Base-by-base conservation (phyloP, 2,797 vertebrate genomes). In the Xiphorhynchus erythropygius region DNA sequence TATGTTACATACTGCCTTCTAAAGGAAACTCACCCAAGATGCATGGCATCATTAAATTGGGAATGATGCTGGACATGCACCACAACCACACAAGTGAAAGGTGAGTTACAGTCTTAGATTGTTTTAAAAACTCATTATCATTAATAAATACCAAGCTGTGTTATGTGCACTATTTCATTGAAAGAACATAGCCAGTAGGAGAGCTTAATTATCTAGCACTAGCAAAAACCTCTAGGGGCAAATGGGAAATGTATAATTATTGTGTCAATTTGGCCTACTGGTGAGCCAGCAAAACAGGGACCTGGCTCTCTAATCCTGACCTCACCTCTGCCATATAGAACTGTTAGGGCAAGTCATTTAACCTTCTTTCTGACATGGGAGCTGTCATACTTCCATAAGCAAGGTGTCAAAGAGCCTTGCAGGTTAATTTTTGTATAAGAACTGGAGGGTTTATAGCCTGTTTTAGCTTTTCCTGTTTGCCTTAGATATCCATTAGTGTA, bases 111-210 rank as follows among this genome's bases (percentile, higher is more conserved):
- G 64, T 81, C 55, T 94, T 53, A 84, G 76, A 93, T 93, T 91
- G 89, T 91, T 95, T 89, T 83, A 75, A 92, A 87, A 94, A 64
- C 71, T 93, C 89, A 85, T 90, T 94, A 93, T 57, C 6, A 5
- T 89, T 94, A 94, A 94, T 87, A 92, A 97, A 95, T 93, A 94
- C 68, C 84, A 94, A 90, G 42, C 75, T 93, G 57, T 62, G 87
- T 90, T 87, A 93, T 1, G 11, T 77, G 52, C 59, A 42, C 52
- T 30, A 56, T 90, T 93, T 95, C 78, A 91, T 95, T 96, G 87
- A 68, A 83, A 80, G 64, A 85, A 42, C 0, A 18, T 75, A 78
- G 71, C 60, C 71, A 92, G 78, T 79, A 94, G 78, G 71, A 91
- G 68, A 83, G 57, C 84, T 87, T 96, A 92, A 95, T 94, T 95